Evolutionary conservation across 2,888 invertebrate species (phyloP).

Genomic region (Phorcus lineatus): DNA sequence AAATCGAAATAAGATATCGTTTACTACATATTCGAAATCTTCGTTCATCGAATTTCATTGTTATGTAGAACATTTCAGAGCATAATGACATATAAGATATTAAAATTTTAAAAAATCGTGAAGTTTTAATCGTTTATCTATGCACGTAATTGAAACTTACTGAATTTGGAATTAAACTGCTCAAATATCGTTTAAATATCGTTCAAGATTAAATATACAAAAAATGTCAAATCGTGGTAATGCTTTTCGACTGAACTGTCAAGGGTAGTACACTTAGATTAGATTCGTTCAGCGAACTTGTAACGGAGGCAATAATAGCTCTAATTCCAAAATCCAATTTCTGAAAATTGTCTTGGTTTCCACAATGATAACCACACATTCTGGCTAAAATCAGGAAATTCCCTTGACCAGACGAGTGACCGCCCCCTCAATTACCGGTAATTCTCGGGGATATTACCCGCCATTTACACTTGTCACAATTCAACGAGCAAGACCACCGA

Average conservation of each 20-base stretch:
- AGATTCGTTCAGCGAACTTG: too few relatives aligned
- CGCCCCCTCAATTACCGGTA: slow-evolving; percentile 24
- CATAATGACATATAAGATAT: too few relatives aligned
- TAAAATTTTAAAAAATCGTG: too few relatives aligned
- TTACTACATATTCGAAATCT: background rate
- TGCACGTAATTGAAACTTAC: too few relatives aligned
- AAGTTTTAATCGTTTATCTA: too few relatives aligned
- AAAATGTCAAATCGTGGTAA: too few relatives aligned
- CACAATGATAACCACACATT: background rate
- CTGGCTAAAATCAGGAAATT: background rate
- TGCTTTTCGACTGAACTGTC: too few relatives aligned
- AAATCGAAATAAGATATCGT: background rate
- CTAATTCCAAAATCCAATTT: background rate
- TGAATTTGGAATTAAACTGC: too few relatives aligned
- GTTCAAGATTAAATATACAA: too few relatives aligned
- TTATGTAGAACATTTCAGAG: too few relatives aligned
- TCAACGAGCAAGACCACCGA: background rate
- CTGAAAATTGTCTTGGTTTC: background rate
- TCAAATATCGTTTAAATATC: too few relatives aligned
- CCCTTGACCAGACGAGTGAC: background rate
- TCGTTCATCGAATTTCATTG: background rate
- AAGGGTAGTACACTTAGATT: too few relatives aligned
- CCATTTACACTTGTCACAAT: background rate
- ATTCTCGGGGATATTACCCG: slow-evolving; percentile 1
- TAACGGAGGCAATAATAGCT: background rate